Evolutionary conservation across 1,140 invertebrate species (phyloP), one percentile per base, ranked within the genome.

Genomic region (Drosophila ironensis): DNA sequence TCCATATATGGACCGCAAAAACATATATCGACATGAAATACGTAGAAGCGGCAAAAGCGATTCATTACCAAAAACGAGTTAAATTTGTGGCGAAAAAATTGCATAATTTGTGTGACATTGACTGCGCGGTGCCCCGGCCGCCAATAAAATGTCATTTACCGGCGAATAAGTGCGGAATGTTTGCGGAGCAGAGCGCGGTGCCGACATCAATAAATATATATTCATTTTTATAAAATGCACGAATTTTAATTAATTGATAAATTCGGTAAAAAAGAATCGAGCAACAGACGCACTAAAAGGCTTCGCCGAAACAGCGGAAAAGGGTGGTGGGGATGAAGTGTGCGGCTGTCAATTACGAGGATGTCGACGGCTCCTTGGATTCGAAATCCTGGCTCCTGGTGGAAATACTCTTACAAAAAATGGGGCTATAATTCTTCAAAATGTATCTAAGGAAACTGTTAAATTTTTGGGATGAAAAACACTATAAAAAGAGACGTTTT

Each of bases 211-310:
- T 56, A 76, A 72, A 77, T 74, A 69, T 74, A 74, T 75, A 75
- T 76, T 76, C 67, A 78, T 76, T 78, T 76, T 86, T 80, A 61
- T 64, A 84, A 71, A 86, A 86, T 86, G 80, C 80, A 80, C 80
- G 80, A 86, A 86, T 86, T 86, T 86, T 86, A 86, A 86, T 86
- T 86, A 86, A 86, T 86, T 86, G 80, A 86, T 86, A 86, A 86
- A 86, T 86, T 86, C 81, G 71, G 81, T 86, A 84, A 84, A 67
- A 74, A 78, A n/a, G n/a, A n/a, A n/a, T n/a, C n/a, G 73, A 66
- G 41, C 37, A 53, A 57, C 35, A 56, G 20, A 47, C 41, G 44
- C 35, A 40, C 69, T 54, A 63, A 72, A n/a, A 71, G 42, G 37
- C 27, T 41, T 37, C 30, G 25, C 54, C 41, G 47, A 40, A 16